Base-by-base conservation (phyloP, 2,797 vertebrate species). In the Tarsius wallacei region DNA sequence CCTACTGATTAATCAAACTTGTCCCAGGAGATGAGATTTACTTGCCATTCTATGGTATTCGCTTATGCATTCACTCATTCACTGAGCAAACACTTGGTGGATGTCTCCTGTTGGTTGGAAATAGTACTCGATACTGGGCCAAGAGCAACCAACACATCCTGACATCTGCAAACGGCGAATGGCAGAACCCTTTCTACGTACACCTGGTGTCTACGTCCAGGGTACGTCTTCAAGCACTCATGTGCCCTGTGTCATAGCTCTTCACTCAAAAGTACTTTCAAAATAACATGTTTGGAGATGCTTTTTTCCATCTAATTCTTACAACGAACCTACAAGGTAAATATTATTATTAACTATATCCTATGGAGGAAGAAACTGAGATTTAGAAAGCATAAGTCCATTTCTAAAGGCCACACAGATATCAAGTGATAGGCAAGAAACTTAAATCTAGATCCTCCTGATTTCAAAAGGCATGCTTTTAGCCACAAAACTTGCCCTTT, bases 231-330 rank as follows among this genome's bases (percentile, higher is more conserved):
- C 55, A 24, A 78, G 24, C 7, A 55, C 10, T 82, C 11, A 16
- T 13, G 82, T 59, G 7, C 24, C 76, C 14, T 95, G 28, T 80
- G 22, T 84, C 66, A 57, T 6, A 63, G 22, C 3, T 84, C 21
- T 94, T 91, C 61, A 91, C 77, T 95, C 47, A 80, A 93, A 97
- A 15, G 14, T 80, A 22, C 36, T 81, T 42, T 42, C 5, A n/a
- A n/a, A n/a, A 51, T 14, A 87, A 81, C 28, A 55, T 49, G 14
- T 33, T 86, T 49, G 24, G 15, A n/a, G 53, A 7, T 93, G 7
- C 9, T 53, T 87, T 90, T 51, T 71, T 88, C 63, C n/a, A 92
- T 64, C 90, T 78, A 82, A 88, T 55, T 90, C 28, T 94, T 53
- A 76, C 36, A 87, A 90, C 51, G 92, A 87, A 77, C 2, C 14